Evolutionary conservation across 2,888 invertebrate genomes (phyloP).

Genomic region (Brenthis ino): DNA sequence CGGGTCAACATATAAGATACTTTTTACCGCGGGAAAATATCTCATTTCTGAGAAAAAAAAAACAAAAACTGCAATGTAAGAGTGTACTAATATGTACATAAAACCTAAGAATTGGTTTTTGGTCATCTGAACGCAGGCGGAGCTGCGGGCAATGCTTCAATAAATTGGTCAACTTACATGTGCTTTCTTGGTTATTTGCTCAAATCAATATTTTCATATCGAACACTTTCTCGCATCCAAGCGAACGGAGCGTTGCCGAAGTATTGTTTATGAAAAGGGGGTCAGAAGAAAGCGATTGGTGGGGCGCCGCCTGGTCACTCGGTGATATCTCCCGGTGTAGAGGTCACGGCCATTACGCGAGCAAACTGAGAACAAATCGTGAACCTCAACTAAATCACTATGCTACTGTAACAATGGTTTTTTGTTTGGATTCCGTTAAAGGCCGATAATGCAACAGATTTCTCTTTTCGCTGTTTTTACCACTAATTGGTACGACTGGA

Average conservation of each 20-base stretch:
- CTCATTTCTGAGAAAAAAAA: no score
- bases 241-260: conserved; percentile 64
- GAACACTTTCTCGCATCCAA: conserved; percentile 74
- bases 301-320: conserved; percentile 65
- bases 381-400: conserved; percentile 41
- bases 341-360: conserved; percentile 74
- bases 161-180: conserved; percentile 28
- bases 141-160: background rate
- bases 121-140: no score
- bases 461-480: conserved; percentile 58
- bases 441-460: conserved; percentile 62
- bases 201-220: conserved; percentile 52
- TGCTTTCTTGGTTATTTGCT: conserved; percentile 50
- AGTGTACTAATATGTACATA: no score
- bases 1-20: no score
- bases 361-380: conserved; percentile 33
- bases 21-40: no score
- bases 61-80: no score
- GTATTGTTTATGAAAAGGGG: conserved; percentile 81
- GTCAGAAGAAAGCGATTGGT: conserved; percentile 79
- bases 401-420: conserved; percentile 63
- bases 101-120: no score
- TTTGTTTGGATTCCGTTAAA: conserved; percentile 58
- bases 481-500: conserved; percentile 57
- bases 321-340: conserved; percentile 72